Evolutionary conservation across 2,797 vertebrate genomes (phyloP).

Genomic region (Chaunax sp.): DNA sequence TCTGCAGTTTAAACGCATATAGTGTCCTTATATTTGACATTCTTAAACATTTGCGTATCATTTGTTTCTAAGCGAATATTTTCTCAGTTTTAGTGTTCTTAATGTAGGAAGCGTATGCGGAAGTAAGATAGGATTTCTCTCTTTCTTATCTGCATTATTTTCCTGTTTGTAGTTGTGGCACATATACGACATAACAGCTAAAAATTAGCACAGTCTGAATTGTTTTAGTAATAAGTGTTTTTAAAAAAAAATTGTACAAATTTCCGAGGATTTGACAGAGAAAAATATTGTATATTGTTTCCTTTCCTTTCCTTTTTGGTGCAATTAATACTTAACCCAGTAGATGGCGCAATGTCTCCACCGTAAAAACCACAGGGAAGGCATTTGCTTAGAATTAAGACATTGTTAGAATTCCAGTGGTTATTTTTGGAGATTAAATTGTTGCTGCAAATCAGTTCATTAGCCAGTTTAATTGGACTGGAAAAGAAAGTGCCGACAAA

Average conservation of each 20-base stretch:
- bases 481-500: background rate
- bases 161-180: conserved; percentile 25
- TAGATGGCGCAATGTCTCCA: conserved; percentile 66
- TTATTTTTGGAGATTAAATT: conserved; percentile 4
- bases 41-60: accelerated
- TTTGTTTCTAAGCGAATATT: accelerated
- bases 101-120: conserved; percentile 8
- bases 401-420: background rate
- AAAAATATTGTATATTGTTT: background rate
- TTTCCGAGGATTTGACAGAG: background rate
- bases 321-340: conserved; percentile 34
- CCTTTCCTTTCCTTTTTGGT: background rate
- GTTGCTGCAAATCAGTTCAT: background rate
- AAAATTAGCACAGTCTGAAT: accelerated
- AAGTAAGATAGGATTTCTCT: background rate
- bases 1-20: background rate
- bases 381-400: background rate
- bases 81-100: no score
- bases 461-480: background rate
- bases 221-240: background rate
- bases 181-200: background rate
- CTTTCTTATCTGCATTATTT: background rate
- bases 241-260: no score
- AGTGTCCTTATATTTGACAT: background rate
- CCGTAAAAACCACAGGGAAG: background rate